Percentiles rank a stretch among this genome's conserved stretches.
Conservation (phyloP, 2,797 vertebrate genomes). For the Brachymystax lenok region DNA sequence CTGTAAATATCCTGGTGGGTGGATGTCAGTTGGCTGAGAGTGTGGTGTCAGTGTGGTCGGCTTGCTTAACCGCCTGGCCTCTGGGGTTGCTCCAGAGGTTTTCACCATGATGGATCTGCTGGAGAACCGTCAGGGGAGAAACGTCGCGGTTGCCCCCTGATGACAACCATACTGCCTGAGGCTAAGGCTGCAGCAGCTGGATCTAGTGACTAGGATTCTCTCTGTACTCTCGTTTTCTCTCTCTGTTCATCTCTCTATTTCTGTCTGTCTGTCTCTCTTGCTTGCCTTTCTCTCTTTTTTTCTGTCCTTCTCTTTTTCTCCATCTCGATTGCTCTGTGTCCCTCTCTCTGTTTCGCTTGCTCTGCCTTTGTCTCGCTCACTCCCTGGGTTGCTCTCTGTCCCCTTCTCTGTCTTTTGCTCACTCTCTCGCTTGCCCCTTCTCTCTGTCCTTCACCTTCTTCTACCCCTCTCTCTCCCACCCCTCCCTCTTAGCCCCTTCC, state of each 20-base stretch:
- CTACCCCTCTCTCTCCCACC: conserved; percentile 7
- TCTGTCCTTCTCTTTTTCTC: not conserved
- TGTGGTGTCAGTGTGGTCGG: conserved; percentile 53
- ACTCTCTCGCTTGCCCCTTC: not conserved
- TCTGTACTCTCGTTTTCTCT: conserved; percentile 20
- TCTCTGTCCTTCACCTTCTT: not conserved
- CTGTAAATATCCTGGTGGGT: conserved; percentile 34
- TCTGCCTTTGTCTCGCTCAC: conserved; percentile 16
- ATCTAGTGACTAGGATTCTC: not conserved
- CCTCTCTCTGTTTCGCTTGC: conserved; percentile 9
- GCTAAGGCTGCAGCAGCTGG: conserved; percentile 39
- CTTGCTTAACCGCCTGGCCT: conserved; percentile 52
- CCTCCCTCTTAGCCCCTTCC: not conserved
- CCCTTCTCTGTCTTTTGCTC: not conserved
- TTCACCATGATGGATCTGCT: not conserved
- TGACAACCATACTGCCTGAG: conserved; percentile 51
- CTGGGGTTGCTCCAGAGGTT: conserved; percentile 27
- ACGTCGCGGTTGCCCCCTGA: conserved; percentile 45
- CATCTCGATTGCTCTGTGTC: not conserved
- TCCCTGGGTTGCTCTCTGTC: conserved; percentile 4
- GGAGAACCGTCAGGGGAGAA: conserved; percentile 34
- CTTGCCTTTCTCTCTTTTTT: conserved; percentile 21
- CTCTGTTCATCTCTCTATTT: not conserved
- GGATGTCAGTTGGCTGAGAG: conserved; percentile 46
- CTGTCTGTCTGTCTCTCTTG: not conserved